Conservation (phyloP, 2,888 invertebrate species). For the Gandaritis pyraliata region DNA sequence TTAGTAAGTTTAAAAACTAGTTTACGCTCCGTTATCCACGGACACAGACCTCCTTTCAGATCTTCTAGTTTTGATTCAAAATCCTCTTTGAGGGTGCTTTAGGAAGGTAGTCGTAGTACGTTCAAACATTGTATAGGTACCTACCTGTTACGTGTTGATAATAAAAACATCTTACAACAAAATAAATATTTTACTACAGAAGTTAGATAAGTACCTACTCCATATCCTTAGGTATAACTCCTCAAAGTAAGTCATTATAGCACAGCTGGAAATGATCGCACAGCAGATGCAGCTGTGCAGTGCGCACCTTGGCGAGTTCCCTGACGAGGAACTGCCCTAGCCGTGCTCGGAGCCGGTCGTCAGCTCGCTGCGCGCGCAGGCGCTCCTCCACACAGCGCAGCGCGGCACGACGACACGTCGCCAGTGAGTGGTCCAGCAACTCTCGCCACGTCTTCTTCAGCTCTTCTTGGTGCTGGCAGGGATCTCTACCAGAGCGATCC, state of each 20-base stretch:
- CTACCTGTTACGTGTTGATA: no score
- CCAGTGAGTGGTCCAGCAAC: slow-evolving; percentile 47
- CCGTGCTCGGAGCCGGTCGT: slow-evolving; percentile 23
- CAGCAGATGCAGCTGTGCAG: slow-evolving; percentile 47
- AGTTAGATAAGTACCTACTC: no score
- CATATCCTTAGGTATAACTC: neutral
- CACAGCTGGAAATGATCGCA: slow-evolving; percentile 55
- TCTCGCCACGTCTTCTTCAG: slow-evolving; percentile 49
- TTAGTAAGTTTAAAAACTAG: no score
- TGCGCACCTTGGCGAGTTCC: slow-evolving; percentile 44
- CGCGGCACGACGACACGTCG: slow-evolving; percentile 42
- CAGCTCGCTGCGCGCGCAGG: slow-evolving; percentile 7
- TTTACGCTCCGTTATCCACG: no score
- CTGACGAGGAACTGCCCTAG: slow-evolving; percentile 40
- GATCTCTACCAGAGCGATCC: slow-evolving; percentile 39
- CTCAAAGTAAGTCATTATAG: slow-evolving; percentile 47
- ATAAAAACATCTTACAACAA: no score
- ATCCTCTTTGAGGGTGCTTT: no score
- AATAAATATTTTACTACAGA: neutral
- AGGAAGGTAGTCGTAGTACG: no score
- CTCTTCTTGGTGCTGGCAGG: slow-evolving; percentile 49
- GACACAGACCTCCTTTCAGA: no score
- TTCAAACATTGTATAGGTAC: no score
- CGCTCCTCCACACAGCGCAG: slow-evolving; percentile 40
- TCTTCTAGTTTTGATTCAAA: no score